Evolutionary conservation across 2,113 vertebrate genomes (phyloP).

Genomic region (Diglossa brunneiventris): DNA sequence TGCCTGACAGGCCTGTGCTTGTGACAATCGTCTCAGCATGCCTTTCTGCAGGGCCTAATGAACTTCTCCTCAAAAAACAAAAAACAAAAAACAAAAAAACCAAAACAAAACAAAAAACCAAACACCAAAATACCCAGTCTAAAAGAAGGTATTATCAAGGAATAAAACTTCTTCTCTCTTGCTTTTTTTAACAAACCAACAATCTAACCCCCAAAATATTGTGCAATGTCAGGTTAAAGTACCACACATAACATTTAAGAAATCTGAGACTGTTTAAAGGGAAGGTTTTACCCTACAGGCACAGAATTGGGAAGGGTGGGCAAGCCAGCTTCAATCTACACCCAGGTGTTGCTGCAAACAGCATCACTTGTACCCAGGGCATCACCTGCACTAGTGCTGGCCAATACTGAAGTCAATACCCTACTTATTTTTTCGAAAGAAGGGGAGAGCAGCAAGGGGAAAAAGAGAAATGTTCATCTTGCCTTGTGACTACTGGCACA

Average conservation of each 20-base stretch:
- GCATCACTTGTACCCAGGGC: neutral
- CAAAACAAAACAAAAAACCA: too few relatives aligned
- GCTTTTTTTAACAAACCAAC: neutral
- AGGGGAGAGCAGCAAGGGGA: neutral
- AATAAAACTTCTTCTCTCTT: neutral
- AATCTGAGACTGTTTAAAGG: neutral
- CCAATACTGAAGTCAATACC: neutral
- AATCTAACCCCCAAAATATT: neutral
- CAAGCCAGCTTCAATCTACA: neutral
- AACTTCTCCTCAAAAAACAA: neutral
- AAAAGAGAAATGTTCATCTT: neutral
- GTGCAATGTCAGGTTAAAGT: neutral
- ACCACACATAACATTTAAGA: neutral
- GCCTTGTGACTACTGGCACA: neutral
- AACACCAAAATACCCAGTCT: neutral
- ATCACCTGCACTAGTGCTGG: neutral
- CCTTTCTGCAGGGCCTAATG: neutral
- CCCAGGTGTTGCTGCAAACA: fast-evolving
- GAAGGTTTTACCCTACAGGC: neutral
- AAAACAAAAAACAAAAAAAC: too few relatives aligned
- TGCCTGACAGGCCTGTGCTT: neutral
- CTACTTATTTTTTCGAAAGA: neutral
- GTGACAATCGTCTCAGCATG: neutral
- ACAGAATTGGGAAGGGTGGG: neutral
- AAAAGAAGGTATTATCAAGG: neutral